Evolutionary conservation across 2,888 invertebrate species (phyloP), one percentile per base, ranked within the genome.

Genomic region (Meteorus colon): DNA sequence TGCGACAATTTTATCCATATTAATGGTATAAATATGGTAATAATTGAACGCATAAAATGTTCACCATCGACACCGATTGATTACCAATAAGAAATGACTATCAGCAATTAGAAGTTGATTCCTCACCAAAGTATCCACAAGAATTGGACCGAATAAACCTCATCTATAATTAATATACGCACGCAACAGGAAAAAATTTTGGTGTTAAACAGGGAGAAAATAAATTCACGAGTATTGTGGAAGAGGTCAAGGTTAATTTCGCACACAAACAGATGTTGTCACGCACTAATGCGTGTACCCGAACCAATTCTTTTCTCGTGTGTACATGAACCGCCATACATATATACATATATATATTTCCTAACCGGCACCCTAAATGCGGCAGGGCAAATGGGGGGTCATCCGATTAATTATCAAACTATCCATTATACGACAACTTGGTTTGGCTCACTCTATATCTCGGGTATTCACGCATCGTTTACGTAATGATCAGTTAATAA

Each of bases 391-490:
- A 24, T 19, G 69, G 76, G 74, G 78, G 73, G 55, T 55, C 55
- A 55, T 55, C 78, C 82, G 84, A 86, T 86, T 85, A 86, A 86
- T 86, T 84, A 84, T 84, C 82, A 80, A 80, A 81, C 78, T 84
- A 84, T 85, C 84, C 83, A 84, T 85, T 79, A 82, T 83, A 73
- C 31, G 31, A 37, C 34, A 66, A 41, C 37, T 65, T 34, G 41
- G 16, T 41, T 41, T 27, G 1, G 10, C 62, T 73, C 37, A 31
- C 24, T 29, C 48, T 78, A 77, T 84, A 82, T 84, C 86, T 88
- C 85, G 85, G 75, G 84, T 82, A 88, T 89, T 88, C 86, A 87
- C 85, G 86, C 86, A 82, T 87, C 86, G 87, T 87, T 81, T 88
- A 85, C 87, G 84, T 81, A 83, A 85, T 80, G 82, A 82, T 82